Evolutionary conservation across 1,140 invertebrate species (phyloP).

Genomic region (Drosophila malerkotliana): DNA sequence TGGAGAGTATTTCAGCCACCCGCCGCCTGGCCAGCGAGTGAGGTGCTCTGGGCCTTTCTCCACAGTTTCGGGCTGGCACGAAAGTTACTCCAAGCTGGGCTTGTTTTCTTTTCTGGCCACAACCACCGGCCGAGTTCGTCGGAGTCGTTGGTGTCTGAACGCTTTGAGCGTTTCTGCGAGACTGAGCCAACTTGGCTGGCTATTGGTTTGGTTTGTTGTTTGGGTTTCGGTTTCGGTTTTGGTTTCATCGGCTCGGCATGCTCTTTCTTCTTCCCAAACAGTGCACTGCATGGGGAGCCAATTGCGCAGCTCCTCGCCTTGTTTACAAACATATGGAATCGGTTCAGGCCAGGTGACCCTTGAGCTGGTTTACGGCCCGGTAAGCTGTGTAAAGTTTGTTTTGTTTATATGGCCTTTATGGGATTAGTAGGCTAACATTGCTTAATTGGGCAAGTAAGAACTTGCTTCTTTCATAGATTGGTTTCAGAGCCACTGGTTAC

Average conservation of each 20-base stretch:
- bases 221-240: slow-evolving; percentile 3
- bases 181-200: slow-evolving; percentile 57
- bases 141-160: slow-evolving; percentile 48
- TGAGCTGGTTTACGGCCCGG: slow-evolving; percentile 29
- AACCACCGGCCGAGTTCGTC: slow-evolving; percentile 3
- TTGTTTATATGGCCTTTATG: slow-evolving; percentile 46
- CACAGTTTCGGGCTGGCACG: slow-evolving; percentile 43
- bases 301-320: slow-evolving; percentile 38
- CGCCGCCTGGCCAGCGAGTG: background rate
- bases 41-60: slow-evolving; percentile 62
- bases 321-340: slow-evolving; percentile 40
- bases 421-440: slow-evolving; percentile 44
- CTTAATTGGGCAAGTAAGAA: too few relatives aligned
- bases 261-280: slow-evolving; percentile 1
- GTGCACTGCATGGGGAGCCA: slow-evolving; percentile 35
- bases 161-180: slow-evolving; percentile 74
- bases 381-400: slow-evolving; percentile 59
- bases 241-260: slow-evolving; percentile 17
- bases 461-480: too few relatives aligned
- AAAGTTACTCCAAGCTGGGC: slow-evolving; percentile 57
- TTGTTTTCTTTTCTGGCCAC: slow-evolving; percentile 26
- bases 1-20: background rate
- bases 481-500: slow-evolving; percentile 1
- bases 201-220: slow-evolving; percentile 8
- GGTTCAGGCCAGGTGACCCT: slow-evolving; percentile 31